A percentile compares a stretch with the other conserved stretches of the same genome.
phyloP scores from a whole-genome alignment of 1,140 invertebrate species.

The Camponotus pennsylvanicus region DNA sequence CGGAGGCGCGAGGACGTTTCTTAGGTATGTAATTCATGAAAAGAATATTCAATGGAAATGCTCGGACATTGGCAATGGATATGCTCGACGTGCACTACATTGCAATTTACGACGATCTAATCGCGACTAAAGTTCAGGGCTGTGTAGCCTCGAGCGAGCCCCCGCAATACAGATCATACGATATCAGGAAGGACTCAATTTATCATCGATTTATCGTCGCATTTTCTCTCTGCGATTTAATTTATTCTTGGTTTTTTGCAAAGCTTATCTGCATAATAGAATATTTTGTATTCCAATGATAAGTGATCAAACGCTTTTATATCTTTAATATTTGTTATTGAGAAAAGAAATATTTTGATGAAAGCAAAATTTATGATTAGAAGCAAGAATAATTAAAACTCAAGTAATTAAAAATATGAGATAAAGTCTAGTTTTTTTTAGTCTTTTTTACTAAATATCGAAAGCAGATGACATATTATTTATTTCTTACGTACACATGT shows the following conservation, averaged over 20 bases:
- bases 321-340: slow-evolving; percentile 4
- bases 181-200: slow-evolving; percentile 26
- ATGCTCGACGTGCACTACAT: slow-evolving; percentile 82
- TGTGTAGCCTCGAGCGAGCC: slow-evolving; percentile 37
- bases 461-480: background rate
- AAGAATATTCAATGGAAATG: slow-evolving; percentile 82
- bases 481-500: no score
- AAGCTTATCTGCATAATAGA: slow-evolving; percentile 7
- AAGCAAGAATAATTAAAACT: no score
- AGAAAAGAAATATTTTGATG: background rate
- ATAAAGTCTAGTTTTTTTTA: background rate
- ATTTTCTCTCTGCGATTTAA: background rate
- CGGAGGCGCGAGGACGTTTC: slow-evolving; percentile 76
- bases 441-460: background rate
- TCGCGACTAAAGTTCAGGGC: slow-evolving; percentile 80
- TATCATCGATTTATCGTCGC: background rate
- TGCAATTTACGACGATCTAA: slow-evolving; percentile 81
- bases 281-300: background rate
- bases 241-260: background rate
- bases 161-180: background rate
- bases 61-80: slow-evolving; percentile 77
- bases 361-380: no score
- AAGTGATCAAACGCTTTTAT: background rate
- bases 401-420: no score
- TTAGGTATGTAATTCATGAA: slow-evolving; percentile 80